These are phyloP conservation scores for Tolypeutes matacus DNA, from an alignment of 2,797 vertebrate genomes.

Conservation along the genomic window DNA sequence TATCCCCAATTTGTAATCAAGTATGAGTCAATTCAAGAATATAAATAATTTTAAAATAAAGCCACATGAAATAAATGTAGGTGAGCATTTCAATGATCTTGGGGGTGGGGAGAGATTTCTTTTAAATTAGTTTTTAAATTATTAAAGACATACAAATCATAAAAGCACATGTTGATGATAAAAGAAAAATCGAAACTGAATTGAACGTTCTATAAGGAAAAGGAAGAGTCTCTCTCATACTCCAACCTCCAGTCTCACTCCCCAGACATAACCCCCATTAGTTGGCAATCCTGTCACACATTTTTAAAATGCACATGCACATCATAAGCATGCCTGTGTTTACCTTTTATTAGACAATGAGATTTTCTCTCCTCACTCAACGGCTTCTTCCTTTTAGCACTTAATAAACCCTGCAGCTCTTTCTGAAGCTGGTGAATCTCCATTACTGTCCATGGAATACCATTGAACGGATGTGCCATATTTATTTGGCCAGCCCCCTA, in stretches of 20 bases:
- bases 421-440: neutral
- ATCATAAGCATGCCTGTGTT: neutral
- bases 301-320: neutral
- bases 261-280: neutral
- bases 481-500: neutral
- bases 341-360: neutral
- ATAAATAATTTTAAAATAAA: conserved; percentile 4
- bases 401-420: neutral
- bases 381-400: neutral
- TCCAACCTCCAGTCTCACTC: neutral
- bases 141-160: neutral
- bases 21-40: conserved; percentile 25
- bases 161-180: neutral
- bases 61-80: neutral
- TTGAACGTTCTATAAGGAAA: neutral
- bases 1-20: neutral
- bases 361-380: neutral
- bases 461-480: neutral
- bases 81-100: conserved; percentile 9
- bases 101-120: neutral
- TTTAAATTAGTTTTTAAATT: neutral
- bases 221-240: neutral
- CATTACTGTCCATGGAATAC: neutral
- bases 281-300: neutral
- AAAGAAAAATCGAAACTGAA: neutral